Evolutionary conservation across 2,113 vertebrate genomes (phyloP).

Genomic region (Bujurquina vittata): DNA sequence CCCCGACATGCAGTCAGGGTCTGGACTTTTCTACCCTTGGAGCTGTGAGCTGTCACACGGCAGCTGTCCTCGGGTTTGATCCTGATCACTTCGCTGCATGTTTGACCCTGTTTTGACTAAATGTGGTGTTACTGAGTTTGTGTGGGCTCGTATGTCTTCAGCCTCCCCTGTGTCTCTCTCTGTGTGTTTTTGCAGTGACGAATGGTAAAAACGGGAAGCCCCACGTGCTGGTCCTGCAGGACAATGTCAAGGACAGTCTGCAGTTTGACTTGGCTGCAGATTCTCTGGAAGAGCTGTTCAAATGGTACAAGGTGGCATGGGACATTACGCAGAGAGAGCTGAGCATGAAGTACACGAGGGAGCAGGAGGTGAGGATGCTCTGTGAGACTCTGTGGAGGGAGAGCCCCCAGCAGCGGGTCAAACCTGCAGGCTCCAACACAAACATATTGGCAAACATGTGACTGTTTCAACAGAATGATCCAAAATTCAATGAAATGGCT

Average conservation of each 20-base stretch:
- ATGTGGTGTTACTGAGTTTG: background rate
- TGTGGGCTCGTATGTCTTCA: background rate
- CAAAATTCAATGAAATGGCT: too few relatives aligned
- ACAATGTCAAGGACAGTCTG: slow-evolving; percentile 81
- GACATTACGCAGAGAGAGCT: slow-evolving; percentile 87
- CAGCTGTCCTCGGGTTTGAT: fast-evolving
- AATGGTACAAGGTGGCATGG: slow-evolving; percentile 92
- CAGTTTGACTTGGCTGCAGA: slow-evolving; percentile 89
- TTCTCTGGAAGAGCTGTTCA: slow-evolving; percentile 90
- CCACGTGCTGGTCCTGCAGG: slow-evolving; percentile 88
- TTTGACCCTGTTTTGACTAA: background rate
- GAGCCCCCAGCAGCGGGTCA: background rate
- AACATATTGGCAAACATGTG: background rate
- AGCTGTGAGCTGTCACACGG: background rate
- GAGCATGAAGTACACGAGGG: slow-evolving; percentile 59
- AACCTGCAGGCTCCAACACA: background rate
- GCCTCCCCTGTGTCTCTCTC: background rate
- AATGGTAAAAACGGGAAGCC: slow-evolving; percentile 84
- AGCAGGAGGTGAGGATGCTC: slow-evolving; percentile 65
- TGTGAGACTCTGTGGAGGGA: background rate
- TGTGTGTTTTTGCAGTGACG: slow-evolving; percentile 61
- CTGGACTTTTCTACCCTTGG: too few relatives aligned
- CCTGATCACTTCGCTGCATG: background rate
- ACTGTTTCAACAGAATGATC: too few relatives aligned
- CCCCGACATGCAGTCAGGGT: too few relatives aligned